These are phyloP conservation scores for Tympanuchus pallidicinctus DNA, from an alignment of 2,113 vertebrate genomes.

Conservation along the genomic window DNA sequence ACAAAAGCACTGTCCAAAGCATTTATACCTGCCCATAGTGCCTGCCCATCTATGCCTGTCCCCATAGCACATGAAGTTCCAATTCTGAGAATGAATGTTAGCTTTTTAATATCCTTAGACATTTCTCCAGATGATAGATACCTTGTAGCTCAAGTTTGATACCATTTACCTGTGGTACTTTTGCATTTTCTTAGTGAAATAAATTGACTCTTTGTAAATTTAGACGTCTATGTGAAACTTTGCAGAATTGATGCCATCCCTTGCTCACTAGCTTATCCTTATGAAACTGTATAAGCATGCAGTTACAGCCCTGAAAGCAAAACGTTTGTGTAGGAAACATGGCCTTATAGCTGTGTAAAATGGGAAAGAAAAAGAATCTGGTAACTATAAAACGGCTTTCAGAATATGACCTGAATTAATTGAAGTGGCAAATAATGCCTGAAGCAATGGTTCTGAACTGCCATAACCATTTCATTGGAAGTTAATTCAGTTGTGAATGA, in stretches of 20 bases:
- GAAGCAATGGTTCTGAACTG: neutral
- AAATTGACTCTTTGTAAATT: neutral
- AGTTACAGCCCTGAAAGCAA: neutral
- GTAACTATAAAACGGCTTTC: conserved; percentile 11
- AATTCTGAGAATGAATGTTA: neutral
- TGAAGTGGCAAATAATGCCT: neutral
- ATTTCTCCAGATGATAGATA: neutral
- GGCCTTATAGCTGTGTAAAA: neutral
- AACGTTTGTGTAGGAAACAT: neutral
- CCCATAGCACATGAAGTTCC: neutral
- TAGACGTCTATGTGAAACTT: neutral
- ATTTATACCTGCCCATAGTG: neutral
- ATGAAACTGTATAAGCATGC: neutral
- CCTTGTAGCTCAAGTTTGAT: accelerated
- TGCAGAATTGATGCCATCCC: neutral
- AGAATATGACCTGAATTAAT: neutral
- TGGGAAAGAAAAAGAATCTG: neutral
- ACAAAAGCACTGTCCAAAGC: neutral
- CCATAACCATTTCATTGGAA: neutral
- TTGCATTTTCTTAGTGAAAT: neutral
- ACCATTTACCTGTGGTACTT: neutral
- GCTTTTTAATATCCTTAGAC: neutral
- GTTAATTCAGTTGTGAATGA: conserved; percentile 13
- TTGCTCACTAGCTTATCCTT: neutral
- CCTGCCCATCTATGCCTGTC: neutral